These are phyloP conservation scores for Sceloporus undulatus DNA, from an alignment of 2,113 vertebrate species.

Conservation along the genomic window DNA sequence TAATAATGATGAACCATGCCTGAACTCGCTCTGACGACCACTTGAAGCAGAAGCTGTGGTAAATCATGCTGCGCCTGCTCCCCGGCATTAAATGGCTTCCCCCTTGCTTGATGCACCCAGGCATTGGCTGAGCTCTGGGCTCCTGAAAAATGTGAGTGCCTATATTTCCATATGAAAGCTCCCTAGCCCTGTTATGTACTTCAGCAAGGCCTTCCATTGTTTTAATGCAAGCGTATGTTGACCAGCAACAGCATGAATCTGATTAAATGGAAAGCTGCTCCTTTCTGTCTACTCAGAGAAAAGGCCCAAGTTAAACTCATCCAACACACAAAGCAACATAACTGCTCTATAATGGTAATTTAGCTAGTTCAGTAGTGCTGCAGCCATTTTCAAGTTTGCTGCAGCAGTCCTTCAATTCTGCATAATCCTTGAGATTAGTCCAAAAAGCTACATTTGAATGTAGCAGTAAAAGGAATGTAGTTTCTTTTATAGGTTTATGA, in stretches of 20 bases:
- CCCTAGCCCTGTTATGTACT: background rate
- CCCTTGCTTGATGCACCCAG: background rate
- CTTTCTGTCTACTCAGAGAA: slow-evolving; percentile 34
- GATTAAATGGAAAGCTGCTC: slow-evolving; percentile 45
- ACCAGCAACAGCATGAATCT: slow-evolving; percentile 46
- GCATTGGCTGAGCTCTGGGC: background rate
- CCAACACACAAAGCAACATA: slow-evolving; percentile 6
- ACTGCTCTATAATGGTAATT: slow-evolving; percentile 23
- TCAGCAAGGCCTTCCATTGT: slow-evolving; percentile 5
- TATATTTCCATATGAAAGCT: slow-evolving; percentile 18
- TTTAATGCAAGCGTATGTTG: slow-evolving; percentile 36
- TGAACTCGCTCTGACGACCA: slow-evolving; percentile 69
- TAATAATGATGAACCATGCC: slow-evolving; percentile 74
- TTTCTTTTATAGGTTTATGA: background rate
- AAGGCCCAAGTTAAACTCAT: slow-evolving; percentile 5
- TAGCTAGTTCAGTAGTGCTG: slow-evolving; percentile 18
- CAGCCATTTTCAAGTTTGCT: background rate
- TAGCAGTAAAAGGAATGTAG: background rate
- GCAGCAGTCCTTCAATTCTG: background rate
- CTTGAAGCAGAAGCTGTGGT: slow-evolving; percentile 66
- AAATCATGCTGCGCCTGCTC: slow-evolving; percentile 59
- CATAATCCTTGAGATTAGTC: background rate
- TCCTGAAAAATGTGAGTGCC: background rate
- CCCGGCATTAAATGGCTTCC: slow-evolving; percentile 28
- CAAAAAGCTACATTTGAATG: background rate